These are phyloP conservation scores for Marcusenius ussheri DNA, from an alignment of 2,113 vertebrate species.

Conservation along the genomic window DNA sequence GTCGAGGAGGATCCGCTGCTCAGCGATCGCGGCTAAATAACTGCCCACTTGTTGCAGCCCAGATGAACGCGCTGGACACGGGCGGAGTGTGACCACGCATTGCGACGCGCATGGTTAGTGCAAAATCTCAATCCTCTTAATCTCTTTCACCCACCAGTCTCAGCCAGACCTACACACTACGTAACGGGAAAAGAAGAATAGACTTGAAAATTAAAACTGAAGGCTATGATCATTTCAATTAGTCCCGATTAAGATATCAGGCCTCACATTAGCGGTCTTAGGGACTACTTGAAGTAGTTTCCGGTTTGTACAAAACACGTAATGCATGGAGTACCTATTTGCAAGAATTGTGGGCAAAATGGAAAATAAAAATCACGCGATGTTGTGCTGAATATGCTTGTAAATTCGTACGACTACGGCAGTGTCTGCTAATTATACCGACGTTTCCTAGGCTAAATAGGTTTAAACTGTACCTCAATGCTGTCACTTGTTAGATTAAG, in stretches of 20 bases:
- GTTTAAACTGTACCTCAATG: background rate
- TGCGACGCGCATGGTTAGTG: slow-evolving; percentile 61
- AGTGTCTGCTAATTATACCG: background rate
- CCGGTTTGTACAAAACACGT: background rate
- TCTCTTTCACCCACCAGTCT: background rate
- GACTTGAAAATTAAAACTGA: background rate
- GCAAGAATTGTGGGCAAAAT: background rate
- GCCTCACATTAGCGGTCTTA: background rate
- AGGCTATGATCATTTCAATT: slow-evolving; percentile 1
- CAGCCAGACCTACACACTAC: background rate
- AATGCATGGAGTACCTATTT: background rate
- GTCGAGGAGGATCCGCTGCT: slow-evolving; percentile 10
- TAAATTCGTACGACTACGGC: background rate
- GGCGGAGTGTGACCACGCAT: slow-evolving; percentile 34
- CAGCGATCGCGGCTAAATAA: slow-evolving; percentile 17
- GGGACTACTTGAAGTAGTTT: background rate
- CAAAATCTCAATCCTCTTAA: background rate
- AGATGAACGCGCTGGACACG: slow-evolving; percentile 24
- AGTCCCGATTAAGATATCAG: background rate
- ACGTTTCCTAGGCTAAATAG: background rate
- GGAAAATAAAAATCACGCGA: background rate
- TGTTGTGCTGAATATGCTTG: background rate
- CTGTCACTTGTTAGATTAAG: background rate
- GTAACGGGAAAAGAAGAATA: background rate
- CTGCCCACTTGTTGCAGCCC: slow-evolving; percentile 40